These are phyloP conservation scores for Pardalotus punctatus DNA, from an alignment of 2,113 vertebrate species.

Conservation along the genomic window DNA sequence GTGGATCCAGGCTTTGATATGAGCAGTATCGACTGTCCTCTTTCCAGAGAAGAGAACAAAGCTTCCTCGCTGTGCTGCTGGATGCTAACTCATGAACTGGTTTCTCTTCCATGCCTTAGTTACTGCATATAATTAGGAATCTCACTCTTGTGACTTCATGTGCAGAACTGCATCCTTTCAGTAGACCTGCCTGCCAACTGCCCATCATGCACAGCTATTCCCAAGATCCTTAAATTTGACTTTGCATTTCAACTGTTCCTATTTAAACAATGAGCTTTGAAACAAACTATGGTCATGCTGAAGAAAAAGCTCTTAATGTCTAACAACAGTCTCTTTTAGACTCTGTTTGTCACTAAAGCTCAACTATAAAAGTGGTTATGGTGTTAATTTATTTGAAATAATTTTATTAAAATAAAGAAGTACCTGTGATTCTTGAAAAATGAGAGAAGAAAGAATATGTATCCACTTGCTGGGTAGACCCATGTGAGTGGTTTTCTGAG, in stretches of 20 bases:
- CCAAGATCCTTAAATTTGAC: neutral
- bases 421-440: neutral
- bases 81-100: neutral
- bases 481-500: neutral
- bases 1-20: neutral
- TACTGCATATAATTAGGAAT: neutral
- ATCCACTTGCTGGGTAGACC: neutral
- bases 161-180: neutral
- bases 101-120: neutral
- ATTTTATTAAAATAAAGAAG: neutral
- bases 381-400: neutral
- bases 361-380: neutral
- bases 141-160: neutral
- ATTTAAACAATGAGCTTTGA: neutral
- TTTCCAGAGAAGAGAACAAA: neutral
- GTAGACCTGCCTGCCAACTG: neutral
- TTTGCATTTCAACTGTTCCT: neutral
- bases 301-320: neutral
- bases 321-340: neutral
- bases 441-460: neutral
- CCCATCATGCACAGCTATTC: neutral
- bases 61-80: neutral
- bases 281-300: neutral
- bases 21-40: neutral
- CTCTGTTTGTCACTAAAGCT: neutral